These are phyloP conservation scores for Periophthalmodon schlosseri DNA, from an alignment of 2,113 vertebrate species.

Conservation along the genomic window DNA sequence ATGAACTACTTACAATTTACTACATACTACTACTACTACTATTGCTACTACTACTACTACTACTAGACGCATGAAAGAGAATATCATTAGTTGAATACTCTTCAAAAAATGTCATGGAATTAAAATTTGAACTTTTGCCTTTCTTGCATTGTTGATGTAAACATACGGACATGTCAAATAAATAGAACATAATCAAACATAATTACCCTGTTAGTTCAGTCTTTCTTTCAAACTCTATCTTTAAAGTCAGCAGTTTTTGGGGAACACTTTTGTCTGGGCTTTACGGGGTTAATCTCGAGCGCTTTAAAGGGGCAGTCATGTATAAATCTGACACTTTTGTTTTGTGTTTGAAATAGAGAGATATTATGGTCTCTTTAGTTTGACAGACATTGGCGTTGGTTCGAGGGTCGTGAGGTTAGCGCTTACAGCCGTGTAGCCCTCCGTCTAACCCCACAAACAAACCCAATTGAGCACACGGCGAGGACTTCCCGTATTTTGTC, in stretches of 20 bases:
- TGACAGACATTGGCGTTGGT: neutral
- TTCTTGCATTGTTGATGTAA: neutral
- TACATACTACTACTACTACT: neutral
- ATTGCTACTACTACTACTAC: neutral
- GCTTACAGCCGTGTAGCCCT: neutral
- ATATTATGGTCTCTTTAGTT: neutral
- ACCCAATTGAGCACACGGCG: neutral
- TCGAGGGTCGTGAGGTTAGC: neutral
- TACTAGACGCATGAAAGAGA: neutral
- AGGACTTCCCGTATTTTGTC: constrained; percentile 4
- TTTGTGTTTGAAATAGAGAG: neutral
- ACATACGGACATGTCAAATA: neutral
- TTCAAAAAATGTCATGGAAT: neutral
- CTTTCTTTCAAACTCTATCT: neutral
- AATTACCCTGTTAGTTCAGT: neutral
- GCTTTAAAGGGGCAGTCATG: neutral
- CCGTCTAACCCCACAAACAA: neutral
- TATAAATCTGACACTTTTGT: neutral
- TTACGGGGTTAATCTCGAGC: neutral
- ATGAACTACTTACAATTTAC: too few relatives aligned
- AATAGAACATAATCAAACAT: neutral
- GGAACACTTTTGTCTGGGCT: neutral
- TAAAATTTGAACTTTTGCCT: neutral
- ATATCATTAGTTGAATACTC: neutral
- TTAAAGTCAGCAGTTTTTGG: neutral